Evolutionary conservation across 2,888 invertebrate genomes (phyloP).

Genomic region (Ligdia adustata): DNA sequence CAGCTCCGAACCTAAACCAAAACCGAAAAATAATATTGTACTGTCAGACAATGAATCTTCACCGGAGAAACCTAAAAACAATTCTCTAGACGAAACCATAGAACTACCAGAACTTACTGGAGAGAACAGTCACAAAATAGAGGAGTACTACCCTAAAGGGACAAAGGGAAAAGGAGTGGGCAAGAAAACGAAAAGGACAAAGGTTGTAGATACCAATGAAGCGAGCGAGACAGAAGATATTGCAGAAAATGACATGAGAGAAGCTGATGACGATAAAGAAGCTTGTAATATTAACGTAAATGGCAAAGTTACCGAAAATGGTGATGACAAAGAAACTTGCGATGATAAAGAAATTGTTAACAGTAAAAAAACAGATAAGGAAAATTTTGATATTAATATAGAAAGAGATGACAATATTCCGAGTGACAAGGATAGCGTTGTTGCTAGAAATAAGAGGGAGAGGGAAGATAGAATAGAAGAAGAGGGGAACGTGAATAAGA

Average conservation of each 20-base stretch:
- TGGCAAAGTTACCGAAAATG: not conserved
- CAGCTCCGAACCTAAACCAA: constrained; percentile 44
- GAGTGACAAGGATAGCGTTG: not conserved
- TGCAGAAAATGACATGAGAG: not conserved
- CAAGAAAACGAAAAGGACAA: constrained; percentile 48
- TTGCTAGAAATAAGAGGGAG: constrained; percentile 46
- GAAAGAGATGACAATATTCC: not conserved
- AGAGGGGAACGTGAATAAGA: constrained; percentile 46
- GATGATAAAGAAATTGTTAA: not conserved
- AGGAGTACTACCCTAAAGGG: constrained; percentile 63
- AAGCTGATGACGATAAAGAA: not conserved
- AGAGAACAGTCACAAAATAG: constrained; percentile 68
- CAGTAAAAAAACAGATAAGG: constrained; percentile 43
- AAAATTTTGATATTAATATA: constrained; percentile 42
- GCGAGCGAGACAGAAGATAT: constrained; percentile 39
- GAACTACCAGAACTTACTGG: constrained; percentile 60
- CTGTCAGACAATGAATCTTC: constrained; percentile 47
- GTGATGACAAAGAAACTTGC: not conserved
- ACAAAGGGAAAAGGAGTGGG: constrained; percentile 55
- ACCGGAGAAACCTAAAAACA: constrained; percentile 51
- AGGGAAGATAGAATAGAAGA: constrained; percentile 43
- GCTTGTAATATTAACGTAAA: no score
- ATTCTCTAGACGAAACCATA: constrained; percentile 59
- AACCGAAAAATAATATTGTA: constrained; percentile 54
- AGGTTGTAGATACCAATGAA: not conserved